These are phyloP conservation scores for Sebastes fasciatus DNA, from an alignment of 2,113 vertebrate genomes.

Conservation along the genomic window DNA sequence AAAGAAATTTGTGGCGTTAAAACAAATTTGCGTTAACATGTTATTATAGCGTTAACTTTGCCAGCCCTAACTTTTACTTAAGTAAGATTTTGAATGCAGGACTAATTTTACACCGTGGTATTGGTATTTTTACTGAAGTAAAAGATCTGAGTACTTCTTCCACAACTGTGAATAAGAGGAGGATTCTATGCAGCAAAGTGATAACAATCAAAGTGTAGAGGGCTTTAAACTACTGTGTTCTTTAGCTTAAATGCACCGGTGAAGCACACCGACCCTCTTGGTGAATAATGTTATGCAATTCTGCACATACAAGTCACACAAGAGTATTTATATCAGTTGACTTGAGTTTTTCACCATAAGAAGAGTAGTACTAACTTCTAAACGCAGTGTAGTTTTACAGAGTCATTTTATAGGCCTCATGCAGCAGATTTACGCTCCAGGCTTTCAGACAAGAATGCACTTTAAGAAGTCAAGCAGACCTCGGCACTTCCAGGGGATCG, in stretches of 20 bases:
- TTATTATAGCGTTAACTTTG: too few relatives aligned
- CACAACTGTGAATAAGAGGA: neutral
- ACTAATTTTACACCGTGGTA: too few relatives aligned
- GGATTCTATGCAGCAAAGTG: neutral
- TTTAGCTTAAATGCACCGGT: neutral
- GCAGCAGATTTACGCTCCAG: constrained; percentile 79
- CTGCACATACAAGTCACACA: constrained; percentile 29
- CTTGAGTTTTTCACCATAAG: constrained; percentile 53
- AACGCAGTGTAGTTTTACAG: constrained; percentile 70
- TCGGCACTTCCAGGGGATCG: constrained; percentile 65
- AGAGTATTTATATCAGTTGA: constrained; percentile 54
- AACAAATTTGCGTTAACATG: too few relatives aligned
- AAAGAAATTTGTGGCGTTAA: too few relatives aligned
- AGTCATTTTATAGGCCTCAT: constrained; percentile 71
- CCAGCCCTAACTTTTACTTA: too few relatives aligned
- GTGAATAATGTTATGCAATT: constrained; percentile 51
- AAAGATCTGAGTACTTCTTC: too few relatives aligned
- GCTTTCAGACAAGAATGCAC: constrained; percentile 87
- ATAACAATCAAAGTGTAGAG: constrained; percentile 10
- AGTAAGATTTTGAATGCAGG: too few relatives aligned
- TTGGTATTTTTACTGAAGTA: too few relatives aligned
- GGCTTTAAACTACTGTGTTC: neutral
- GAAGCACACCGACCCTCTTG: constrained; percentile 2
- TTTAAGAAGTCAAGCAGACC: constrained; percentile 83
- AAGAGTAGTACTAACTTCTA: constrained; percentile 51